These are phyloP conservation scores for Saccostrea echinata DNA, from an alignment of 1,140 invertebrate genomes.

Conservation along the genomic window DNA sequence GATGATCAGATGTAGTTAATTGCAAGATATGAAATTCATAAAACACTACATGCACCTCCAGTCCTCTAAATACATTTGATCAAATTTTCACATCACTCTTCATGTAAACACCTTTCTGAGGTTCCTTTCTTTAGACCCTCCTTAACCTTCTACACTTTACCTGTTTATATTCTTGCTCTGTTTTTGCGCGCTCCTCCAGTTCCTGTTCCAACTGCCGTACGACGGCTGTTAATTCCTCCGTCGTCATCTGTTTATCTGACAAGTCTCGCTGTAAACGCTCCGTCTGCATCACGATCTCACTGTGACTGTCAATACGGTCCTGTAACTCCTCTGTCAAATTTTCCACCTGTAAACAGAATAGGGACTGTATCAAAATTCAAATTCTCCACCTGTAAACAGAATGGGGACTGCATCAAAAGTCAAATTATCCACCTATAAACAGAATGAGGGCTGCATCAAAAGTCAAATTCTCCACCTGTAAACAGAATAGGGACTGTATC, in stretches of 20 bases:
- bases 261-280: slow-evolving; percentile 69
- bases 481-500: too few relatives aligned
- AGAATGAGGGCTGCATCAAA: not conserved
- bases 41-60: too few relatives aligned
- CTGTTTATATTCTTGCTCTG: slow-evolving; percentile 13
- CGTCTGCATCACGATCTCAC: slow-evolving; percentile 64
- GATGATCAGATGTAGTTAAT: too few relatives aligned
- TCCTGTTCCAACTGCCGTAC: slow-evolving; percentile 66
- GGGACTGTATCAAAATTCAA: not conserved
- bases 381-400: not conserved
- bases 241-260: slow-evolving; percentile 68
- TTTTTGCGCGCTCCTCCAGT: slow-evolving; percentile 59
- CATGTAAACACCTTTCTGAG: too few relatives aligned
- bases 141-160: not conserved
- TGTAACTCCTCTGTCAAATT: slow-evolving; percentile 74
- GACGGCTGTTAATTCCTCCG: slow-evolving; percentile 67
- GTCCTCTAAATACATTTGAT: too few relatives aligned
- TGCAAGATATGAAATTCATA: too few relatives aligned
- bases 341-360: slow-evolving; percentile 66
- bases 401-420: not conserved
- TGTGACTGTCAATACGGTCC: slow-evolving; percentile 67
- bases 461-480: not conserved
- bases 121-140: too few relatives aligned
- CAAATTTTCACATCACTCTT: too few relatives aligned
- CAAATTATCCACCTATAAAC: not conserved